phyloP scores from a whole-genome alignment of 1,140 invertebrate species.

The Brachionus paranguensis region DNA sequence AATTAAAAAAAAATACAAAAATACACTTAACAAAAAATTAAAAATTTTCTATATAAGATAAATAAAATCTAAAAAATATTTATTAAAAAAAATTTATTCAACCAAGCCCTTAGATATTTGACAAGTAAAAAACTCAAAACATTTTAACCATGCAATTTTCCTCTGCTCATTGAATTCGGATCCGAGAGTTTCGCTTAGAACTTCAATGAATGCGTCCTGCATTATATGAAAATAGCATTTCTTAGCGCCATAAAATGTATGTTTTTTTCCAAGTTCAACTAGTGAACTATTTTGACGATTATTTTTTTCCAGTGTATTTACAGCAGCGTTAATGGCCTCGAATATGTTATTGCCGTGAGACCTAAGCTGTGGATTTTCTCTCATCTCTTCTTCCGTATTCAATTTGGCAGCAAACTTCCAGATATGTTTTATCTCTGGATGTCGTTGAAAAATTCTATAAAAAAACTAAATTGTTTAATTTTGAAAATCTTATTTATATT shows the following conservation, averaged over 20 bases:
- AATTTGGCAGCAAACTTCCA: slow-evolving; percentile 38
- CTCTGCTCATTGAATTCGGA: background rate
- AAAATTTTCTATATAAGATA: background rate
- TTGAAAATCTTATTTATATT: background rate
- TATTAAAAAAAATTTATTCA: background rate
- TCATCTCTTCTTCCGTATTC: slow-evolving; percentile 31
- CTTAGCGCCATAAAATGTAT: slow-evolving; percentile 14
- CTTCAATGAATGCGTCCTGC: slow-evolving; percentile 16
- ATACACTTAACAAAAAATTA: no score
- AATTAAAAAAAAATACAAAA: no score
- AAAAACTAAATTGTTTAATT: background rate
- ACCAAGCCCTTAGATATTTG: slow-evolving; percentile 10
- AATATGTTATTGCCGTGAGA: slow-evolving; percentile 37
- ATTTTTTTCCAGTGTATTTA: slow-evolving; percentile 3
- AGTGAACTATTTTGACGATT: background rate
- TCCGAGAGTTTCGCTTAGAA: background rate
- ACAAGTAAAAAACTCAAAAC: background rate
- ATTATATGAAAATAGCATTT: slow-evolving; percentile 19
- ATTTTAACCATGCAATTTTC: background rate
- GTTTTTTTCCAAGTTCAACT: slow-evolving; percentile 28
- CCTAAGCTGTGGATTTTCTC: background rate
- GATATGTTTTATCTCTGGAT: slow-evolving; percentile 17
- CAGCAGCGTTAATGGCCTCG: slow-evolving; percentile 22
- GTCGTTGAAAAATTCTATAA: background rate
- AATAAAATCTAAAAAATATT: background rate